Conservation (phyloP, 2,797 vertebrate genomes). For the Xenops minutus region DNA sequence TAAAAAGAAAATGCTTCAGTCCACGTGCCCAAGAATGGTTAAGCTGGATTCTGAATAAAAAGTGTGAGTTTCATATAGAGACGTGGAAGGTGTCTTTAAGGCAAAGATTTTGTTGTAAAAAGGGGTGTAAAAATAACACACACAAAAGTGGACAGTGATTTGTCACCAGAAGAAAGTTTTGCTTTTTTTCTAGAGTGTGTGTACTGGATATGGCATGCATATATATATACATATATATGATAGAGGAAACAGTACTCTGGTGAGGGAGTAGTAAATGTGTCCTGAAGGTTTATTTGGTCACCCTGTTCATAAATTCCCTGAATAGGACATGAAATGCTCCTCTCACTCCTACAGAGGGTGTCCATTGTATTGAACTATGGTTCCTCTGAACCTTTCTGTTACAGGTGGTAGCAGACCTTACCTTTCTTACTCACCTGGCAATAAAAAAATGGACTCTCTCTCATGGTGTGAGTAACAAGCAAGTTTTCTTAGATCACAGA, state of each 20-base stretch:
- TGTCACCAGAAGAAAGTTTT: neutral
- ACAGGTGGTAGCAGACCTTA: neutral
- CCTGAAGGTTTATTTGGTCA: neutral
- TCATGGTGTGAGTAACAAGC: neutral
- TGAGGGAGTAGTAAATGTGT: neutral
- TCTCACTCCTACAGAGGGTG: neutral
- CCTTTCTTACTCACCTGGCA: neutral
- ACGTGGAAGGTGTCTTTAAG: neutral
- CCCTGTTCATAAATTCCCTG: neutral
- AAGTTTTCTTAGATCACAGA: neutral
- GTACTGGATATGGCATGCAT: neutral
- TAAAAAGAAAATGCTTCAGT: neutral
- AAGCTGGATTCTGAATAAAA: neutral
- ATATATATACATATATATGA: too few relatives aligned
- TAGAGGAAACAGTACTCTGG: neutral
- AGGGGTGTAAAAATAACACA: neutral
- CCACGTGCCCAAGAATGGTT: neutral
- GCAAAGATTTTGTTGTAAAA: neutral
- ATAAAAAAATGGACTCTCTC: neutral
- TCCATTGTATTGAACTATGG: neutral
- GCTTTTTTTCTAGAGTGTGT: neutral
- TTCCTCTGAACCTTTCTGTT: neutral
- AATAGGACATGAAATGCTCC: rapidly evolving
- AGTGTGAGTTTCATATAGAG: neutral
- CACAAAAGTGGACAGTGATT: neutral